Evolutionary conservation across 1,140 invertebrate genomes (phyloP).

Genomic region (Akabosia matsudoensis): DNA sequence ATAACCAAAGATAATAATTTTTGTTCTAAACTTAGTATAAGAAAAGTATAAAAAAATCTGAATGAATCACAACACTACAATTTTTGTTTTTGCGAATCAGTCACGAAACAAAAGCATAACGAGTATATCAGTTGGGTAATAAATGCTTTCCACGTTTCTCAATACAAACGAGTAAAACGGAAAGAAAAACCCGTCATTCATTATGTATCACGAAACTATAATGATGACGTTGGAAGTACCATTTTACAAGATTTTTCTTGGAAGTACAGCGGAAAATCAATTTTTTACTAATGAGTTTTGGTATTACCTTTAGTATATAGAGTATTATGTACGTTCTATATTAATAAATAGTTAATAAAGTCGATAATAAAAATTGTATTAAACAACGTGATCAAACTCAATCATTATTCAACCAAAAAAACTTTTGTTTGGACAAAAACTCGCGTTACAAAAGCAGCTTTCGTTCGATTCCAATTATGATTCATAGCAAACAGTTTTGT

Average conservation of each 20-base stretch:
- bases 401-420: background rate
- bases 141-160: slow-evolving; percentile 9
- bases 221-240: background rate
- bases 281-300: background rate
- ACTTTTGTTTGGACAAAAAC: background rate
- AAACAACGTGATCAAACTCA: background rate
- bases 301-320: background rate
- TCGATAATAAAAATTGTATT: background rate
- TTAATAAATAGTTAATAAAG: slow-evolving; percentile 1
- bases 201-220: background rate
- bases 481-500: background rate
- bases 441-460: slow-evolving; percentile 18
- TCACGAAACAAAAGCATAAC: background rate
- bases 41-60: background rate
- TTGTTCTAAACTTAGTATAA: background rate
- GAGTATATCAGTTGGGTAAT: background rate
- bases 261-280: background rate
- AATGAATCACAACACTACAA: background rate
- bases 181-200: too few relatives aligned
- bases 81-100: background rate
- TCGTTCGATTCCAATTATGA: background rate
- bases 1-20: background rate
- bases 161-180: background rate
- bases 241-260: background rate
- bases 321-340: slow-evolving; percentile 13